phyloP scores from a whole-genome alignment of 2,797 vertebrate genomes.

The Platalea minor region DNA sequence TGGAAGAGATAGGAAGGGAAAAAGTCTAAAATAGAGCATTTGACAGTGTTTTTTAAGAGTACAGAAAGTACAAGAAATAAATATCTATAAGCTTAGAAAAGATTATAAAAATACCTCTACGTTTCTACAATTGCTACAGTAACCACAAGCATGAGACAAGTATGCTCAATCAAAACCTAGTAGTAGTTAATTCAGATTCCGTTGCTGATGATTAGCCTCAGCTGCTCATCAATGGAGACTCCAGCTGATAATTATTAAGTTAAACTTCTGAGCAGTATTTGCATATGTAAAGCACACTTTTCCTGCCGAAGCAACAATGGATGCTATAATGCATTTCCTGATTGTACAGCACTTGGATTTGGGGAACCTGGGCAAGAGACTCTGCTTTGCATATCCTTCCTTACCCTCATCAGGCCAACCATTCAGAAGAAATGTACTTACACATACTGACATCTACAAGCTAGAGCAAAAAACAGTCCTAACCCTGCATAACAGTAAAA shows the following conservation, averaged over 20 bases:
- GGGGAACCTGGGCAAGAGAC: conserved; percentile 45
- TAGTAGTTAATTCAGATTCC: conserved; percentile 66
- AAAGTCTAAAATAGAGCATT: not conserved
- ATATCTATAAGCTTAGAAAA: not conserved
- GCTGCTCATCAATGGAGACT: conserved; percentile 78
- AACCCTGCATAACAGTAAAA: not conserved
- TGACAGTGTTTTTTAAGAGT: not conserved
- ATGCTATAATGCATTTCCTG: conserved; percentile 65
- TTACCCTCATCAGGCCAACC: conserved; percentile 57
- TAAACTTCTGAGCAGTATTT: conserved; percentile 75
- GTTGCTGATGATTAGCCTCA: conserved; percentile 72
- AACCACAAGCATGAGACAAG: conserved; percentile 32
- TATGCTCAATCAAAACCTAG: not conserved
- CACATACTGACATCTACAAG: not conserved
- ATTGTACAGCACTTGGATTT: conserved; percentile 56
- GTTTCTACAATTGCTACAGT: conserved; percentile 8
- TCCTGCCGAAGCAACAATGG: conserved; percentile 65
- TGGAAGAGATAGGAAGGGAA: not conserved
- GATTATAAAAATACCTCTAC: not conserved
- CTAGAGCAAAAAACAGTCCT: not conserved
- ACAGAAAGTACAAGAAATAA: not conserved
- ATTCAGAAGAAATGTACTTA: conserved; percentile 63
- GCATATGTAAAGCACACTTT: conserved; percentile 74
- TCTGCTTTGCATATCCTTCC: conserved; percentile 55
- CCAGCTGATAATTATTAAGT: conserved; percentile 83